Conservation (phyloP, 2,113 vertebrate genomes). For the Leucosticte australis region DNA sequence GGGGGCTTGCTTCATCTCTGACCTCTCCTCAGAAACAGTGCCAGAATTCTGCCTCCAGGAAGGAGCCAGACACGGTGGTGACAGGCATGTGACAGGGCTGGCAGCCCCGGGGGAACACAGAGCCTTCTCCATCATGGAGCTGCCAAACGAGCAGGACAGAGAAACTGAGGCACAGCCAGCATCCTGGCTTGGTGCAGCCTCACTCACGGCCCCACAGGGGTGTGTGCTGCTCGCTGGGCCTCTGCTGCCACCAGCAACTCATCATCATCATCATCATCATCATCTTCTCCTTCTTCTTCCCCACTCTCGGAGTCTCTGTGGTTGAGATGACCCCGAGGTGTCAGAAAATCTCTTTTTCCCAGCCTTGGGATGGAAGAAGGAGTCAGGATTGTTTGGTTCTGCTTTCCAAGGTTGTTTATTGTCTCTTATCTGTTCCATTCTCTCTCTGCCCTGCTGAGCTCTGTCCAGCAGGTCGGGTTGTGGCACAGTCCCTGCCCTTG, state of each 20-base stretch:
- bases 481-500: no score
- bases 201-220: fast-evolving
- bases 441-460: no score
- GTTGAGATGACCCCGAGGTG: no score
- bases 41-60: background rate
- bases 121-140: background rate
- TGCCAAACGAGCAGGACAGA: fast-evolving
- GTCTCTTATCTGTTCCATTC: no score
- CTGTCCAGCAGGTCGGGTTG: no score
- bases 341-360: no score
- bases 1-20: background rate
- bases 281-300: no score
- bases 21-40: background rate
- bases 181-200: fast-evolving
- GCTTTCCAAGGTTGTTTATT: no score
- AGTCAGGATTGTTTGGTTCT: no score
- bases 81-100: background rate
- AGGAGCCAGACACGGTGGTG: background rate
- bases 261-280: no score
- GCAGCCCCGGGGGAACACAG: background rate
- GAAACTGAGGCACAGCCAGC: background rate
- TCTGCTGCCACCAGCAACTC: background rate
- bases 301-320: no score
- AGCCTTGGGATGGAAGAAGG: no score
- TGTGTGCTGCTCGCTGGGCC: background rate